Evolutionary conservation across 2,113 vertebrate genomes (phyloP).

Genomic region (Actenoides lindsayi): DNA sequence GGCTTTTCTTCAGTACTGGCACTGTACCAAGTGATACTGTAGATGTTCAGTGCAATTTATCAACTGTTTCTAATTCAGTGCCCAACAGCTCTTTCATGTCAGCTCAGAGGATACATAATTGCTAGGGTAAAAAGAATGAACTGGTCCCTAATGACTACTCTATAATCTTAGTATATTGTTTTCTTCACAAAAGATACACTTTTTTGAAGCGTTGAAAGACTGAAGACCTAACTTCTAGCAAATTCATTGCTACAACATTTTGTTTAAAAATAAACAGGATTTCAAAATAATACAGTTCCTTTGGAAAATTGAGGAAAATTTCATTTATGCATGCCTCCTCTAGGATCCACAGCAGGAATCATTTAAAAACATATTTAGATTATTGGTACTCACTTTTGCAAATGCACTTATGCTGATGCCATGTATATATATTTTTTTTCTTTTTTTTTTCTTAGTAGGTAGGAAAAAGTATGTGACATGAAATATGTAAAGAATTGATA

Average conservation of each 20-base stretch:
- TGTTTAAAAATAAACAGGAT: neutral
- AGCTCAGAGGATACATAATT: neutral
- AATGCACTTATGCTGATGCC: constrained; percentile 58
- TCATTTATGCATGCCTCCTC: neutral
- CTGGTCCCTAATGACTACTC: neutral
- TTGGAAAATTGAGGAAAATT: neutral
- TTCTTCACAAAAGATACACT: neutral
- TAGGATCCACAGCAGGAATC: neutral
- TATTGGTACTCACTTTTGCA: neutral
- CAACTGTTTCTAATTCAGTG: neutral
- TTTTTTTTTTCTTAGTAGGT: constrained; percentile 57
- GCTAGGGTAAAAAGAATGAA: neutral
- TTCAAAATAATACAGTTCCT: neutral
- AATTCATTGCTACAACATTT: neutral
- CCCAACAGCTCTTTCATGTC: neutral
- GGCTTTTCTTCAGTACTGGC: neutral
- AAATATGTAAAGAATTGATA: constrained; percentile 30
- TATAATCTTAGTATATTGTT: neutral
- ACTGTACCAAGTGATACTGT: neutral
- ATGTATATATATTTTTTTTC: neutral
- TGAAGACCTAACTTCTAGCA: neutral
- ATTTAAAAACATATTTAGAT: neutral
- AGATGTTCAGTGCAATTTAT: neutral
- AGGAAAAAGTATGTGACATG: constrained; percentile 28
- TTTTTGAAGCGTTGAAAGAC: neutral